Percentiles rank a stretch among this genome's conserved stretches.
Conservation (phyloP, 1,140 invertebrate species). For the Bombus waltoni region DNA sequence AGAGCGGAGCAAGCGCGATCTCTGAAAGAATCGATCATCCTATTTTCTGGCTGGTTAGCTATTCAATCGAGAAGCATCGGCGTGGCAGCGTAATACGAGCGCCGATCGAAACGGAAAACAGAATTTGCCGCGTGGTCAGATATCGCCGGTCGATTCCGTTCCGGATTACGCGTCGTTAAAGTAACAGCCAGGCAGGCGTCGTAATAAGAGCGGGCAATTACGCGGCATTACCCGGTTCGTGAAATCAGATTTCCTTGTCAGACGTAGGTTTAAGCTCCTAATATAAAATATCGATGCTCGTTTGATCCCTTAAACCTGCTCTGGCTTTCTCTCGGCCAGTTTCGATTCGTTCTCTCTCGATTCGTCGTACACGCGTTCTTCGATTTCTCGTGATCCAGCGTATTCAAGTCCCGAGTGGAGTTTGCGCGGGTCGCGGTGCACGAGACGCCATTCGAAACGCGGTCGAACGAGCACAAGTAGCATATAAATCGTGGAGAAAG, state of each 20-base stretch:
- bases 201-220: conserved; percentile 63
- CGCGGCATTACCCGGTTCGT: conserved; percentile 29
- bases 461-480: background rate
- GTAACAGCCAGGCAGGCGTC: conserved; percentile 44
- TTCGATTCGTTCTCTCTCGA: background rate
- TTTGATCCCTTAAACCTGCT: conserved; percentile 37
- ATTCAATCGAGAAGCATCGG: conserved; percentile 40
- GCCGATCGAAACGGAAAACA: conserved; percentile 39
- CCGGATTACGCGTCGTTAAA: conserved; percentile 60
- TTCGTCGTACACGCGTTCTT: background rate
- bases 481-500: conserved; percentile 26
- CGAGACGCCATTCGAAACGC: background rate
- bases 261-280: conserved; percentile 27
- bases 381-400: conserved; percentile 13
- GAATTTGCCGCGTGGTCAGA: conserved; percentile 48
- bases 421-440: background rate
- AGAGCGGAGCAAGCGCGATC: background rate
- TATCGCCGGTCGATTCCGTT: conserved; percentile 45
- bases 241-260: conserved; percentile 37
- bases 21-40: conserved; percentile 10
- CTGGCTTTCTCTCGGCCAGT: background rate
- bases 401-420: background rate
- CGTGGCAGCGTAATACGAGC: conserved; percentile 18
- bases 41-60: conserved; percentile 56
- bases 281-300: conserved; percentile 38